Conservation (phyloP, 2,888 invertebrate species). For the Cephonodes hylas region DNA sequence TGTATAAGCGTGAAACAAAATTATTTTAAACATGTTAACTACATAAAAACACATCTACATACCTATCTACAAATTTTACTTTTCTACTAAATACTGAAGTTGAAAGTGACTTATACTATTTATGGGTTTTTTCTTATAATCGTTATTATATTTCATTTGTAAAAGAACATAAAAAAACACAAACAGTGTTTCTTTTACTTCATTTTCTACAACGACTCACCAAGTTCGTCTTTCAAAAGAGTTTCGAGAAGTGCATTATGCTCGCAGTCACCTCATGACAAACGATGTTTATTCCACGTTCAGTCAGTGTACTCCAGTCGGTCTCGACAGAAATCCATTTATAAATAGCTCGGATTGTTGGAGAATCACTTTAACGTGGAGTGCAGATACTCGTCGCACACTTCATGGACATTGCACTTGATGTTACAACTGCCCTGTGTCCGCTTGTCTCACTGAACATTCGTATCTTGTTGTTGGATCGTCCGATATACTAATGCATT, state of each 20-base stretch:
- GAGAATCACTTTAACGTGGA: slow-evolving; percentile 37
- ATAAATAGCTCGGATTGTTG: slow-evolving; percentile 33
- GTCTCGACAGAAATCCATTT: slow-evolving; percentile 28
- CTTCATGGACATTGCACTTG: slow-evolving; percentile 32
- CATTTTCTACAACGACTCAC: too few relatives aligned
- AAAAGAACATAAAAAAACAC: too few relatives aligned
- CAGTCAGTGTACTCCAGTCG: background rate
- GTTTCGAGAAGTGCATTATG: background rate
- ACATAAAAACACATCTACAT: too few relatives aligned
- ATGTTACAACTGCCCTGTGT: slow-evolving; percentile 11
- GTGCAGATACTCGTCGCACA: slow-evolving; percentile 34
- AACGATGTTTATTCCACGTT: slow-evolving; percentile 9
- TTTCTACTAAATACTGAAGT: too few relatives aligned
- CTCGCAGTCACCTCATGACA: background rate
- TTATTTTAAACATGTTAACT: background rate
- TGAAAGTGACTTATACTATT: too few relatives aligned
- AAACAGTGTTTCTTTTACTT: background rate
- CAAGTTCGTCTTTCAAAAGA: background rate
- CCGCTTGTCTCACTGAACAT: background rate
- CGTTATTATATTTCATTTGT: too few relatives aligned
- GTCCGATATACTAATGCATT: background rate
- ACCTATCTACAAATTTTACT: too few relatives aligned
- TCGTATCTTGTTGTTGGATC: slow-evolving; percentile 35
- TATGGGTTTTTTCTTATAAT: too few relatives aligned
- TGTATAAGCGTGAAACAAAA: background rate